Evolutionary conservation across 2,113 vertebrate species (phyloP).

Genomic region (Macaca mulatta): DNA sequence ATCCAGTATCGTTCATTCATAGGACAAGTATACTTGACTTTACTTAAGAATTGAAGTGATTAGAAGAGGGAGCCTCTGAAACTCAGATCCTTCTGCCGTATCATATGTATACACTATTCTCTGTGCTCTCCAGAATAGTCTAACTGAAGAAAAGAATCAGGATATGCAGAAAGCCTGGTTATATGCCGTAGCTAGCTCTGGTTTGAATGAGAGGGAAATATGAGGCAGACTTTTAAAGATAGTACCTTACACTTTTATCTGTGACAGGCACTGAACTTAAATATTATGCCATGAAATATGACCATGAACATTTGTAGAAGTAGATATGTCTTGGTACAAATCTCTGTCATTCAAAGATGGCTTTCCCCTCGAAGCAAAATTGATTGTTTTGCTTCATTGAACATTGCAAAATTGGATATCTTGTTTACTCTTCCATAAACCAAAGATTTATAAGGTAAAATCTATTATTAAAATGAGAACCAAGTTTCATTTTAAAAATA

Average conservation of each 20-base stretch:
- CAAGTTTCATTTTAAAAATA: conserved; percentile 22
- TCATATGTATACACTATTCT: background rate
- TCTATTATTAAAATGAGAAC: background rate
- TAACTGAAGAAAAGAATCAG: background rate
- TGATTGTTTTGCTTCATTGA: background rate
- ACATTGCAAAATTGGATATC: background rate
- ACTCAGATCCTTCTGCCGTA: background rate
- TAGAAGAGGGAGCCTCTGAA: background rate
- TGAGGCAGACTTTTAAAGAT: background rate
- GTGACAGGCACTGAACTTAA: background rate
- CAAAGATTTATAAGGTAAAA: conserved; percentile 7
- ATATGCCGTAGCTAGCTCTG: background rate
- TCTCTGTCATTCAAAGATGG: background rate
- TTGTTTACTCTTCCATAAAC: background rate
- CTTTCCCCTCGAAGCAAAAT: background rate
- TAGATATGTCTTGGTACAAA: background rate
- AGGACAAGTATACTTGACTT: background rate
- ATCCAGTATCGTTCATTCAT: background rate
- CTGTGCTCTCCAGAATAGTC: conserved; percentile 4
- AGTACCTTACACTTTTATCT: conserved; percentile 13
- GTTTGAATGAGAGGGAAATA: background rate
- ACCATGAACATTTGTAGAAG: background rate
- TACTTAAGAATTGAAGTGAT: background rate
- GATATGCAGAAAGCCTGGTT: background rate
- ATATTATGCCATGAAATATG: background rate